phyloP scores from a whole-genome alignment of 2,113 vertebrate genomes.

The Serinus canaria region DNA sequence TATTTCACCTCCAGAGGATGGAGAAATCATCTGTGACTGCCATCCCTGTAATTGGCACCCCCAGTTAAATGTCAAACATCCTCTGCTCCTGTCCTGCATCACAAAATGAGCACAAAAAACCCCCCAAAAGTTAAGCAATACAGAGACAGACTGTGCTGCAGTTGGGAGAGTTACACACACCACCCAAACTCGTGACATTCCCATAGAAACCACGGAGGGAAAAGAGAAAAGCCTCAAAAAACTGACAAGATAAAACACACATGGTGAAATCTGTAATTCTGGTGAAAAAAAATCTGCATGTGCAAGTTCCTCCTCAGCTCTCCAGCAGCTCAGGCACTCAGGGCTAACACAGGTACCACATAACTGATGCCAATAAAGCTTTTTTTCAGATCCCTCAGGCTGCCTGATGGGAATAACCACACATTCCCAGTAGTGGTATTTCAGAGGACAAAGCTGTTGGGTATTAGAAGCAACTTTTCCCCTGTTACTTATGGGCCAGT shows the following conservation, averaged over 20 bases:
- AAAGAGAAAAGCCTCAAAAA: slow-evolving; percentile 37
- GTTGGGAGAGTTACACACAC: slow-evolving; percentile 27
- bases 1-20: not conserved
- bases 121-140: not conserved
- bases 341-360: not conserved
- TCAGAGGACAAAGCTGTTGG: not conserved
- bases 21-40: not conserved
- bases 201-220: slow-evolving; percentile 51
- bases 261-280: not conserved
- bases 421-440: not conserved
- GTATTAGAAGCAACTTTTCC: not conserved
- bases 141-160: not conserved
- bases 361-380: not conserved
- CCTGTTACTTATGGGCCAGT: not conserved
- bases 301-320: not conserved
- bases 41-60: not conserved
- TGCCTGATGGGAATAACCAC: not conserved
- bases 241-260: slow-evolving; percentile 9
- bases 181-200: slow-evolving; percentile 45
- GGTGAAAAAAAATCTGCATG: not conserved
- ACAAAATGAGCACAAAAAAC: not conserved
- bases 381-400: not conserved
- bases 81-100: not conserved
- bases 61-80: not conserved
- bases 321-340: not conserved